Percentiles rank a stretch among this genome's conserved stretches.
Evolutionary conservation across 1,140 invertebrate genomes (phyloP).

Genomic region (Oscheius sp.): DNA sequence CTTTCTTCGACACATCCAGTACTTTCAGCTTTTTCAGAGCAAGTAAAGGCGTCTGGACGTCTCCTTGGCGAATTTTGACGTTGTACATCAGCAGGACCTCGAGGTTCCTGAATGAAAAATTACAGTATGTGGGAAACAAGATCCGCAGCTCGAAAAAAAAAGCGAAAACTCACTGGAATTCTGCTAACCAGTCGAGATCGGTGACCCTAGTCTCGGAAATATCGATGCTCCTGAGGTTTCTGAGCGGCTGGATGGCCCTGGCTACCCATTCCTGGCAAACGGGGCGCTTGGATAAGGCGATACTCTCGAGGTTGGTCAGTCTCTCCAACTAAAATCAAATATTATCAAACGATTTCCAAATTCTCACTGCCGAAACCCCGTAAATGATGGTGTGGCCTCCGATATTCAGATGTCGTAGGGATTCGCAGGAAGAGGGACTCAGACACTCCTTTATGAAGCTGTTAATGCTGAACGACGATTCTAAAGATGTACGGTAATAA

Average conservation of each 20-base stretch:
- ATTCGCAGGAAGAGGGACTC: neutral
- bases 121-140: too few species aligned
- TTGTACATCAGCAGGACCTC: conserved; percentile 72
- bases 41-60: conserved; percentile 66
- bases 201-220: conserved; percentile 1
- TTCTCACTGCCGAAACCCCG: neutral
- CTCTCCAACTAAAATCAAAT: neutral
- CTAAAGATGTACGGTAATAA: neutral
- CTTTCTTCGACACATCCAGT: conserved; percentile 71
- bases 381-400: neutral
- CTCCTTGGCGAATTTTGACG: conserved; percentile 63
- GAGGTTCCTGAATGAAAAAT: conserved; percentile 65
- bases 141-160: neutral
- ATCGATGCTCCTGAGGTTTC: neutral
- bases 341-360: neutral
- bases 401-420: neutral
- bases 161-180: neutral
- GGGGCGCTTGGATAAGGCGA: neutral
- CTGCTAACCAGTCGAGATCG: neutral
- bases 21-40: conserved; percentile 68
- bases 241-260: neutral
- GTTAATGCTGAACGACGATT: neutral
- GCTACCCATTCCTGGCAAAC: neutral
- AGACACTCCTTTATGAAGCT: neutral
- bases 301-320: neutral